These are phyloP conservation scores for Porites rus DNA, from an alignment of 92 coral and sea anemone species.

Conservation along the genomic window DNA sequence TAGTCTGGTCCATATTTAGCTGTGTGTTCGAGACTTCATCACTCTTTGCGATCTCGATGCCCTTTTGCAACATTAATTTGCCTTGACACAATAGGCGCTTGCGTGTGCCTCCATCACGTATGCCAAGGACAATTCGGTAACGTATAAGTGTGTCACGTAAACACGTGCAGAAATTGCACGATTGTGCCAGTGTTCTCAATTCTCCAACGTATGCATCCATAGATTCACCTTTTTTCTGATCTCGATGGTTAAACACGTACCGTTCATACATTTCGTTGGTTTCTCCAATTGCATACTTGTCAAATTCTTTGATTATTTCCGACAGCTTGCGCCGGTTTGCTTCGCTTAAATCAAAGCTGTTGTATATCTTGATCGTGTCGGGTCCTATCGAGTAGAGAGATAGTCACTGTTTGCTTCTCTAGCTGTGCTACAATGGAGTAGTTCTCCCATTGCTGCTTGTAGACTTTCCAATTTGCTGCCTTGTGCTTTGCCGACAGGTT, in stretches of 20 bases:
- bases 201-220: slow-evolving; percentile 44
- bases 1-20: slow-evolving; percentile 31
- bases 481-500: slow-evolving; percentile 20
- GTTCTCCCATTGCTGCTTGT: slow-evolving; percentile 64
- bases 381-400: slow-evolving; percentile 58
- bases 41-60: slow-evolving; percentile 45
- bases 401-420: slow-evolving; percentile 30
- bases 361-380: slow-evolving; percentile 59
- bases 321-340: slow-evolving; percentile 37
- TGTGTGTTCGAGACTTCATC: slow-evolving; percentile 51
- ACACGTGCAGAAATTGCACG: background rate
- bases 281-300: slow-evolving; percentile 39
- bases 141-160: too few species aligned
- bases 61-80: slow-evolving; percentile 35
- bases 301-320: slow-evolving; percentile 19
- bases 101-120: slow-evolving; percentile 39
- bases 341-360: slow-evolving; percentile 54
- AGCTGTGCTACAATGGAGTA: slow-evolving; percentile 51
- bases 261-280: slow-evolving; percentile 49
- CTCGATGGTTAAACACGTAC: slow-evolving; percentile 47
- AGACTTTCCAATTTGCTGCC: slow-evolving; percentile 44
- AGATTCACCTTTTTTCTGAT: slow-evolving; percentile 39
- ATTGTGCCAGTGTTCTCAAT: slow-evolving; percentile 51
- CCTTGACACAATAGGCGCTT: slow-evolving; percentile 40
- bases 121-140: slow-evolving; percentile 3